phyloP scores from a whole-genome alignment of 2,797 vertebrate genomes.

The Paguma larvata region DNA sequence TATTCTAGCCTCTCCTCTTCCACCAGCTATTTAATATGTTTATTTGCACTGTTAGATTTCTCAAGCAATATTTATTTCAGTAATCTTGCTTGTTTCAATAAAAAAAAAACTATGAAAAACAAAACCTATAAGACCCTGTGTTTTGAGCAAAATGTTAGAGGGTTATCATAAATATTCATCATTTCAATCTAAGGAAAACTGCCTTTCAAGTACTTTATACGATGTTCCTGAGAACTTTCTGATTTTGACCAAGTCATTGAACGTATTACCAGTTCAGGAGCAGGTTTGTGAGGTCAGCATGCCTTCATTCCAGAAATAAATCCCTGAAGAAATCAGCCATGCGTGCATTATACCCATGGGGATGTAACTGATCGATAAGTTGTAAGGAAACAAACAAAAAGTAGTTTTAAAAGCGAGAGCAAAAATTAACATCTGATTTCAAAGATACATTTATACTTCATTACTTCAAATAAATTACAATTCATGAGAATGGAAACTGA shows the following conservation, averaged over 20 bases:
- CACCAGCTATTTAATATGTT: not conserved
- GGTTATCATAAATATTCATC: not conserved
- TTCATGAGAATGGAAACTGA: conserved; percentile 46
- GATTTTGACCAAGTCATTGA: not conserved
- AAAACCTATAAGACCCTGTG: not conserved
- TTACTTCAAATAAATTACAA: conserved; percentile 50
- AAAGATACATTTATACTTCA: conserved; percentile 1
- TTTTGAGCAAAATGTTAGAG: not conserved
- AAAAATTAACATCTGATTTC: conserved; percentile 51
- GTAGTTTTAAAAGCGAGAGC: not conserved
- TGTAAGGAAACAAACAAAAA: not conserved
- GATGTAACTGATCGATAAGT: not conserved
- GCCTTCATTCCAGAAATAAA: conserved; percentile 10
- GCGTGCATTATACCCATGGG: not conserved
- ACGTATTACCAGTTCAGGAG: not conserved
- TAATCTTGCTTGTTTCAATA: not conserved
- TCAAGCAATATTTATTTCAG: conserved; percentile 27
- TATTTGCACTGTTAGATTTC: not conserved
- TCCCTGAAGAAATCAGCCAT: not conserved
- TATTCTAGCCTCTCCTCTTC: not conserved
- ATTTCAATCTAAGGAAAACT: conserved; percentile 20
- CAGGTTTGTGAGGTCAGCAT: not conserved
- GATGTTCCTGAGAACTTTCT: not conserved
- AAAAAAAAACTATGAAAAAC: not conserved
- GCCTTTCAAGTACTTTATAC: not conserved